Conservation (phyloP, 2,888 invertebrate species). For the Hyles lineata region DNA sequence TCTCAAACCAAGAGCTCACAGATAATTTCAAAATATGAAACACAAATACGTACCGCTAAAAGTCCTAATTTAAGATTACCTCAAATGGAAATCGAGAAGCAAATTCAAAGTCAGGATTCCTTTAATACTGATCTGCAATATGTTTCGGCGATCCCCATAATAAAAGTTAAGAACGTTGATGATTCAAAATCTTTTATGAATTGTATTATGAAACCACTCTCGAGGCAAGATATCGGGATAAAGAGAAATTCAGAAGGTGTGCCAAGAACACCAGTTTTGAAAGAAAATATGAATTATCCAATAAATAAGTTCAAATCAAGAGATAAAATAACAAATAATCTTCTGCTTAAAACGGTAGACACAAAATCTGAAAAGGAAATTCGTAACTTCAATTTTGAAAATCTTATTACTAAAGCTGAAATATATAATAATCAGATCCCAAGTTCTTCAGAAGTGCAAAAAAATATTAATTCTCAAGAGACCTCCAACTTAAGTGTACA, state of each 20-base stretch:
- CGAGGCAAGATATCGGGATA: slow-evolving; percentile 61
- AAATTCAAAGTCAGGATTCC: slow-evolving; percentile 54
- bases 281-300: slow-evolving; percentile 64
- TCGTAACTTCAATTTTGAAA: slow-evolving; percentile 80
- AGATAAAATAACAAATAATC: slow-evolving; percentile 55
- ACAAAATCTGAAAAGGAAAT: slow-evolving; percentile 67
- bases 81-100: slow-evolving; percentile 61
- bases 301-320: slow-evolving; percentile 60
- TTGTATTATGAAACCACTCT: slow-evolving; percentile 52
- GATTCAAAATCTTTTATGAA: slow-evolving; percentile 64
- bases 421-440: slow-evolving; percentile 78
- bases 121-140: slow-evolving; percentile 56
- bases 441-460: slow-evolving; percentile 74
- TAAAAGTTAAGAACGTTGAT: slow-evolving; percentile 74
- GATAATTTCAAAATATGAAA: slow-evolving; percentile 60
- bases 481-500: slow-evolving; percentile 47
- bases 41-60: slow-evolving; percentile 56
- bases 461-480: slow-evolving; percentile 69
- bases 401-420: slow-evolving; percentile 81
- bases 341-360: slow-evolving; percentile 54
- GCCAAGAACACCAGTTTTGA: slow-evolving; percentile 64
- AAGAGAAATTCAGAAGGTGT: slow-evolving; percentile 71
- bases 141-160: slow-evolving; percentile 62
- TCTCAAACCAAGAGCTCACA: slow-evolving; percentile 50
- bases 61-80: slow-evolving; percentile 58